Evolutionary conservation across 2,113 vertebrate species (phyloP).

Genomic region (Apteryx mantelli): DNA sequence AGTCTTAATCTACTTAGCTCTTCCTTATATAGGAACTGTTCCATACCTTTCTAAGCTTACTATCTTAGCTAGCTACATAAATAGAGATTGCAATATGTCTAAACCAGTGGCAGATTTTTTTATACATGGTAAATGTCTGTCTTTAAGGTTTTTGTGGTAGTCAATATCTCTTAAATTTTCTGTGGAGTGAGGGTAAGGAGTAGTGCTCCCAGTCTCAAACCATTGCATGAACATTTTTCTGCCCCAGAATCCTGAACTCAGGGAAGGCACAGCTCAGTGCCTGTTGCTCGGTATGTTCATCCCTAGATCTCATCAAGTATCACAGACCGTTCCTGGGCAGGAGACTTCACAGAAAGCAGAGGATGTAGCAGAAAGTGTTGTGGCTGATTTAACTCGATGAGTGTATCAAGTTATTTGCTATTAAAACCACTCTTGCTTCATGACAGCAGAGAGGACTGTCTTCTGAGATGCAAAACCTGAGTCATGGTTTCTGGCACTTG

Average conservation of each 20-base stretch:
- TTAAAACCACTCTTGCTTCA: neutral
- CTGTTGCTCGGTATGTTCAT: neutral
- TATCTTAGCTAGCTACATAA: neutral
- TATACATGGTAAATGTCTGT: neutral
- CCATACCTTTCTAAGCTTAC: neutral
- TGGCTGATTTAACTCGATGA: neutral
- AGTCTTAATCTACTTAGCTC: neutral
- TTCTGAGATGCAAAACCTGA: neutral
- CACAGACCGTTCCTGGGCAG: neutral
- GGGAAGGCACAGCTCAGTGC: neutral
- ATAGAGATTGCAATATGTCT: neutral
- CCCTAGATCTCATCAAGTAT: neutral
- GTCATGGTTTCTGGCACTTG: neutral
- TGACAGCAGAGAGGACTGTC: neutral
- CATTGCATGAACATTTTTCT: conserved; percentile 14
- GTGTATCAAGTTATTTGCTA: neutral
- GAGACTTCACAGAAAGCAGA: neutral
- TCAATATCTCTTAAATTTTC: neutral
- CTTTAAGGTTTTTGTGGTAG: neutral
- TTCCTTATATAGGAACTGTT: neutral
- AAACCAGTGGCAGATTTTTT: neutral
- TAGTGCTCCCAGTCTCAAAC: neutral
- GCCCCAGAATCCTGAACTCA: neutral
- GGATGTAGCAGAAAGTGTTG: neutral
- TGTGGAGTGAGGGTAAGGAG: neutral